A percentile compares a stretch with the other conserved stretches of the same genome.
These are phyloP conservation scores for Heliconius hermathena DNA, from an alignment of 1,140 invertebrate genomes.

Conservation along the genomic window DNA sequence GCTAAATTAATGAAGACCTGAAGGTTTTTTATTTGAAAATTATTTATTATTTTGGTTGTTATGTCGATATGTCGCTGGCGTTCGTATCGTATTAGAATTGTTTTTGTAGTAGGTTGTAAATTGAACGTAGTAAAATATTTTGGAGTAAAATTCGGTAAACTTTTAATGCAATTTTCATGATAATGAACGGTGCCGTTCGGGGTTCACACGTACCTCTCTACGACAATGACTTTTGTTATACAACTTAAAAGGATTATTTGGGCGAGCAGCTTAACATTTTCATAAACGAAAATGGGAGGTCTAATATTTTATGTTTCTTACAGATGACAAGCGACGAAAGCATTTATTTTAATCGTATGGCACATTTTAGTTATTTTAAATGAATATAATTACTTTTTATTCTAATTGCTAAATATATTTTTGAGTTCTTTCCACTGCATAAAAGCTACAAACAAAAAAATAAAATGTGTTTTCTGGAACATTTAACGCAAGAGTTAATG, in stretches of 20 bases:
- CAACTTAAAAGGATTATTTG: background rate
- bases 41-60: background rate
- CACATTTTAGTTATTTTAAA: background rate
- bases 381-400: background rate
- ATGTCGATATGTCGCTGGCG: background rate
- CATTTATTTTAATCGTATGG: background rate
- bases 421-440: background rate
- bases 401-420: background rate
- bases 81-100: background rate
- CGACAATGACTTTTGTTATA: background rate
- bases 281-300: background rate
- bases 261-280: background rate
- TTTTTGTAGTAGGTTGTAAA: conserved; percentile 2
- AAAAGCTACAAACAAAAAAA: background rate
- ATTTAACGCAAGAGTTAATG: background rate
- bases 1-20: background rate
- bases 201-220: background rate
- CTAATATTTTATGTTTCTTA: background rate
- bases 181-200: background rate
- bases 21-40: background rate
- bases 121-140: conserved; percentile 7
- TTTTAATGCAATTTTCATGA: background rate
- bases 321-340: background rate
- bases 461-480: background rate
- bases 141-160: background rate